Percentiles rank a stretch among this genome's conserved stretches.
phyloP scores from a whole-genome alignment of 2,888 invertebrate species.

The Stomorhina lunata region DNA sequence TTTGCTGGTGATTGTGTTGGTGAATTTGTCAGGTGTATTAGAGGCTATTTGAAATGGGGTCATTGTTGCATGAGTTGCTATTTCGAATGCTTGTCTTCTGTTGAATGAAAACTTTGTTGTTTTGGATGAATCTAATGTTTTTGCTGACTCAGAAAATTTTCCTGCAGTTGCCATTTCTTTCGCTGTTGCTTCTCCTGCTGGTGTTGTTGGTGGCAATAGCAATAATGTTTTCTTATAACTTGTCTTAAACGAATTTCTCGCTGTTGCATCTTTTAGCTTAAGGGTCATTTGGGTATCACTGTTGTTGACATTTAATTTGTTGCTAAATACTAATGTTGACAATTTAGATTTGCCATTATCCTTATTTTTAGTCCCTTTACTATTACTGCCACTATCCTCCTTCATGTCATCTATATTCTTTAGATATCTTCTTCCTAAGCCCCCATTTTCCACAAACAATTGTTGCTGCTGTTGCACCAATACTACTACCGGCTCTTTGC shows the following conservation, averaged over 20 bases:
- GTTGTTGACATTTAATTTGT: constrained; percentile 29
- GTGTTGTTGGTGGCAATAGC: not conserved
- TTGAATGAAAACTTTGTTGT: no score
- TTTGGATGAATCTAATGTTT: no score
- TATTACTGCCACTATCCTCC: not conserved
- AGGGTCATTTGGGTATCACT: not conserved
- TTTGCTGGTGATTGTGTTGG: no score
- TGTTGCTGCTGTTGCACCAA: constrained; percentile 21
- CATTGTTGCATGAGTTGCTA: no score
- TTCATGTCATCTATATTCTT: constrained; percentile 16
- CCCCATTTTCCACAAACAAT: not conserved
- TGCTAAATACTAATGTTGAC: not conserved
- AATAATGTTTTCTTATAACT: not conserved
- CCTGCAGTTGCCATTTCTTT: no score
- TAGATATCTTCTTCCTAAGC: constrained; percentile 1
- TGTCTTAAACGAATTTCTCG: constrained; percentile 9
- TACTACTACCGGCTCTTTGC: not conserved
- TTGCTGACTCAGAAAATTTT: no score
- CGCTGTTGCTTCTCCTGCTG: not conserved
- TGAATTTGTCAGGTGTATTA: not conserved
- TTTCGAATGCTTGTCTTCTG: no score
- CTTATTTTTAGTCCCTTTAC: not conserved
- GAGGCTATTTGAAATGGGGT: not conserved
- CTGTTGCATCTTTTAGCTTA: constrained; percentile 25
- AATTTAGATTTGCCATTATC: not conserved